Percentiles rank a stretch among this genome's conserved stretches.
These are phyloP conservation scores for Todiramphus saurophagus DNA, from an alignment of 2,113 vertebrate genomes.

Conservation along the genomic window DNA sequence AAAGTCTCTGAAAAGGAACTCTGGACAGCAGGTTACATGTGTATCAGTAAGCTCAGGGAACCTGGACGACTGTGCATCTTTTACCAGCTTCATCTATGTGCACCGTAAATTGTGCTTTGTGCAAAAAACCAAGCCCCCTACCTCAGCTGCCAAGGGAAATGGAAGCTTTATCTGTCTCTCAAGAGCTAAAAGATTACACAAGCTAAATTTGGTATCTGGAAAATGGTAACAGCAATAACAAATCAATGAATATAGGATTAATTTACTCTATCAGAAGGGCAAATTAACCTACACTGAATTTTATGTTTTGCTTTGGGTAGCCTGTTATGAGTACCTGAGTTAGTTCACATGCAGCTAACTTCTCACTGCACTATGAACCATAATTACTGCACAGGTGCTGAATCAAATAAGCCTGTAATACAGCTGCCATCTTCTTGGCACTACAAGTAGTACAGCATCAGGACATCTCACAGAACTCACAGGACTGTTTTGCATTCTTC, in stretches of 20 bases:
- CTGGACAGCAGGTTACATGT: not conserved
- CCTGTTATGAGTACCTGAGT: not conserved
- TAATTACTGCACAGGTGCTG: not conserved
- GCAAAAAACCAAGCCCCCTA: not conserved
- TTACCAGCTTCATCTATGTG: not conserved
- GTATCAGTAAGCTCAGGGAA: not conserved
- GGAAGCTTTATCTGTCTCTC: not conserved
- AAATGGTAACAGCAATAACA: not conserved
- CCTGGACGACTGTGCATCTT: not conserved
- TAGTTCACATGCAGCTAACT: not conserved
- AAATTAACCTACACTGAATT: not conserved
- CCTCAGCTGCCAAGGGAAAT: not conserved
- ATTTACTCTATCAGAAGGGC: not conserved
- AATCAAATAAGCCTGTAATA: not conserved
- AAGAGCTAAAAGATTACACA: not conserved
- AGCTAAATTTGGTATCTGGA: not conserved
- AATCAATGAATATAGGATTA: not conserved
- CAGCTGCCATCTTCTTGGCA: not conserved
- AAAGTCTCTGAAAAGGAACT: not conserved
- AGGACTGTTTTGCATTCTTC: not conserved
- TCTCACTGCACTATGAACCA: not conserved
- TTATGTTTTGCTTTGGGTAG: not conserved
- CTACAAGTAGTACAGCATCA: not conserved
- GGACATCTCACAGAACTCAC: not conserved
- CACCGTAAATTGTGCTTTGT: not conserved